Evolutionary conservation across 2,888 invertebrate species (phyloP).

Genomic region (Aphodius granarius): DNA sequence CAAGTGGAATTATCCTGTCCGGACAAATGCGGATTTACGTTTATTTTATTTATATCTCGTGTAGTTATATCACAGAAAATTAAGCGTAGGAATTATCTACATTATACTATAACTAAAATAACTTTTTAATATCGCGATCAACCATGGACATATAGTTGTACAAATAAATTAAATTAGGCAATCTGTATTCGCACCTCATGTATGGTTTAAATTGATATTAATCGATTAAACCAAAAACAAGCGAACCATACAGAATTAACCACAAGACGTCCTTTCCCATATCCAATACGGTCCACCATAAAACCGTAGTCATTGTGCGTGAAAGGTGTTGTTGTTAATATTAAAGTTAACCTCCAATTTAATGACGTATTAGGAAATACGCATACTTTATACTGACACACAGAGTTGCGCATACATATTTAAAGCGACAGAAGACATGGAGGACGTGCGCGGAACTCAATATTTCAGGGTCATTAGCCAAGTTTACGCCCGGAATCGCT

Average conservation of each 20-base stretch:
- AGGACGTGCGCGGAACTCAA: neutral
- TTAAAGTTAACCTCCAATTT: conserved; percentile 21
- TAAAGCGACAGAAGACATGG: neutral
- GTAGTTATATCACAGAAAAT: too few species aligned
- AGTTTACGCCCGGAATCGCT: conserved; percentile 5
- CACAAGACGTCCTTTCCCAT: conserved; percentile 1
- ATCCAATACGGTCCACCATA: neutral
- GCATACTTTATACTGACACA: conserved; percentile 10
- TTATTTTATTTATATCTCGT: too few species aligned
- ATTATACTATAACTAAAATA: too few species aligned
- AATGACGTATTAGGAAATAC: conserved; percentile 23
- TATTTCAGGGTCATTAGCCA: conserved; percentile 10
- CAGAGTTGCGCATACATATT: neutral
- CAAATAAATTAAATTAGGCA: too few species aligned
- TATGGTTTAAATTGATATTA: neutral
- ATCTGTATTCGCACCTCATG: neutral
- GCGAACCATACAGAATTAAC: neutral
- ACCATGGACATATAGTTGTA: too few species aligned
- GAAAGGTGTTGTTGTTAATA: conserved; percentile 13
- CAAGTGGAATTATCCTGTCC: neutral
- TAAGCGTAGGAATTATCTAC: too few species aligned
- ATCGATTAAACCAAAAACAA: neutral
- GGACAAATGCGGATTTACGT: neutral
- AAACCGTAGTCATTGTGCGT: neutral
- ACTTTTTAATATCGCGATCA: too few species aligned